A percentile compares a stretch with the other conserved stretches of the same genome.
Evolutionary conservation across 2,888 invertebrate genomes (phyloP).

Genomic region (Drosophila kanekoi): DNA sequence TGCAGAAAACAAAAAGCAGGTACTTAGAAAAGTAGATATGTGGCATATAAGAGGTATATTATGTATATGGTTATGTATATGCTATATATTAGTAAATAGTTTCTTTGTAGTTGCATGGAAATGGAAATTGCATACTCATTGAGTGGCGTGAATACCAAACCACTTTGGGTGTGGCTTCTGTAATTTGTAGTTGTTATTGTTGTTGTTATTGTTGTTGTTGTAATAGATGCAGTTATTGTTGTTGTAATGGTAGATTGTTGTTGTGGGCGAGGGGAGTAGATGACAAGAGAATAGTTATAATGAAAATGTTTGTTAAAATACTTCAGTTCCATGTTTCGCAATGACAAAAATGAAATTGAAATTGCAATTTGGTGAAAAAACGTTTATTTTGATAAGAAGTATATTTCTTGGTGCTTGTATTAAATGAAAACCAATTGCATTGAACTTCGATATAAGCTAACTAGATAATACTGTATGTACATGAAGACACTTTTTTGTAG

Average conservation of each 20-base stretch:
- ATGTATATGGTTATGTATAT: constrained; percentile 31
- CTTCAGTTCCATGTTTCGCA: constrained; percentile 10
- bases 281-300: constrained; percentile 52
- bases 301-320: constrained; percentile 44
- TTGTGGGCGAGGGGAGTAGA: constrained; percentile 35
- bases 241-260: constrained; percentile 32
- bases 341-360: constrained; percentile 5
- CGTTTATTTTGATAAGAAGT: constrained; percentile 2
- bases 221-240: constrained; percentile 43
- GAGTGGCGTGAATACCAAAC: constrained; percentile 84
- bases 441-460: constrained; percentile 14
- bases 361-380: not conserved
- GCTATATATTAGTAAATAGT: constrained; percentile 38
- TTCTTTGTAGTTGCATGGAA: constrained; percentile 25
- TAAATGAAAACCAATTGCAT: constrained; percentile 29
- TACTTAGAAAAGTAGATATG: constrained; percentile 10
- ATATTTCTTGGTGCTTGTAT: constrained; percentile 18
- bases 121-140: constrained; percentile 83
- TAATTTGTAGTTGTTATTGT: constrained; percentile 54
- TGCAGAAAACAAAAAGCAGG: constrained; percentile 13
- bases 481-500: constrained; percentile 24
- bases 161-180: constrained; percentile 81
- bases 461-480: constrained; percentile 4
- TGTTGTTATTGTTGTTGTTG: constrained; percentile 46
- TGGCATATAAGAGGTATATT: constrained; percentile 19